Percentiles rank a stretch among this genome's conserved stretches.
phyloP scores from a whole-genome alignment of 2,888 invertebrate species.

The Drosophila longiperda region DNA sequence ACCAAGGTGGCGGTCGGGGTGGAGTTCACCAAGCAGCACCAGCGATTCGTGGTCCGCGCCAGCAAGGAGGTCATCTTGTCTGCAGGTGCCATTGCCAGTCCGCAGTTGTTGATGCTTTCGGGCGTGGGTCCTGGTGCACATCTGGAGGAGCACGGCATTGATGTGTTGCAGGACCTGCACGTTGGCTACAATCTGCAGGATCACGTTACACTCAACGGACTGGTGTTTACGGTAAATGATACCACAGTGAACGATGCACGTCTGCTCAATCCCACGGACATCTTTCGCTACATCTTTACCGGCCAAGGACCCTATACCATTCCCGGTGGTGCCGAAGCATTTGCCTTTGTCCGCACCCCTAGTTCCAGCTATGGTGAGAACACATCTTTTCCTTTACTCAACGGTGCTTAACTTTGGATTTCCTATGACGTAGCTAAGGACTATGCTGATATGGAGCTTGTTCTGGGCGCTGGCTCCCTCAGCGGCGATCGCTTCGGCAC shows the following conservation, averaged over 20 bases:
- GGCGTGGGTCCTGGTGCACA: conserved; percentile 91
- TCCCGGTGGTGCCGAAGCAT: conserved; percentile 91
- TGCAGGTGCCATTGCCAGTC: conserved; percentile 93
- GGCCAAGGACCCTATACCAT: conserved; percentile 90
- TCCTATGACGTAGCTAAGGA: conserved; percentile 77
- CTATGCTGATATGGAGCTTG: conserved; percentile 92
- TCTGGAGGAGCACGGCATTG: conserved; percentile 87
- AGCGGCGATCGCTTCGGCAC: conserved; percentile 90
- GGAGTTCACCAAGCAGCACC: conserved; percentile 88
- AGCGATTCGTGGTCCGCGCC: conserved; percentile 86
- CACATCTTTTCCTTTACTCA: accelerated
- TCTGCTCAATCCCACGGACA: conserved; percentile 86
- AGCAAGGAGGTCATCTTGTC: conserved; percentile 91
- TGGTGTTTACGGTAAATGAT: conserved; percentile 90
- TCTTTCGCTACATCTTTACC: conserved; percentile 87
- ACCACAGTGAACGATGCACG: conserved; percentile 88
- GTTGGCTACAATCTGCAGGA: conserved; percentile 94
- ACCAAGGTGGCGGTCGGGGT: conserved; percentile 89
- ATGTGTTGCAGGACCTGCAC: conserved; percentile 88
- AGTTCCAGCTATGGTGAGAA: conserved; percentile 84
- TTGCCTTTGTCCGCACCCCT: conserved; percentile 90
- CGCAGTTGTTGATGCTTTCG: conserved; percentile 94
- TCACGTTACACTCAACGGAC: conserved; percentile 90
- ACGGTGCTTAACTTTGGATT: background rate
- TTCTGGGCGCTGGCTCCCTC: conserved; percentile 91